phyloP scores from a whole-genome alignment of 2,797 vertebrate species.

The Dallia pectoralis region DNA sequence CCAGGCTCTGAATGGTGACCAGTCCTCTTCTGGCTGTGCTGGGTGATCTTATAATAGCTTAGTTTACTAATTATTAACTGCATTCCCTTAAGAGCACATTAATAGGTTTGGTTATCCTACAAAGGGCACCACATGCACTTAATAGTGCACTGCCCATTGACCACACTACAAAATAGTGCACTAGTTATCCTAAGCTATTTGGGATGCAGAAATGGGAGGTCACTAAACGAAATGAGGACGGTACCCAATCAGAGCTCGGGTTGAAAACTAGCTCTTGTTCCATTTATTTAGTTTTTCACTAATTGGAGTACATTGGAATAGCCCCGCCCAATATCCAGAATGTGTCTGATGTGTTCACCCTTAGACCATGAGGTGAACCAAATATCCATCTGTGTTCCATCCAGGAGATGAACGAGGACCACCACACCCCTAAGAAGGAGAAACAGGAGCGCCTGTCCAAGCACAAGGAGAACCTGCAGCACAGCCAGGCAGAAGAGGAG shows the following conservation, averaged over 20 bases:
- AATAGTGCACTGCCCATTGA: background rate
- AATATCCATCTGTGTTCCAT: background rate
- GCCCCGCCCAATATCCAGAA: background rate
- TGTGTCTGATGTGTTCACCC: background rate
- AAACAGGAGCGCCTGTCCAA: constrained; percentile 98
- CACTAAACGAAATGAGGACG: background rate
- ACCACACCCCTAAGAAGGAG: constrained; percentile 99
- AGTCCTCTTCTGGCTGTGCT: too few relatives aligned
- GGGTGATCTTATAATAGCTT: too few relatives aligned
- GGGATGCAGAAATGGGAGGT: constrained; percentile 38
- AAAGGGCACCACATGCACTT: background rate
- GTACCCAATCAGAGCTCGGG: background rate
- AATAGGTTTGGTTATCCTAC: background rate
- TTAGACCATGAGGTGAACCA: background rate
- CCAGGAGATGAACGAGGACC: constrained; percentile 99
- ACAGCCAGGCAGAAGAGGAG: constrained; percentile 98
- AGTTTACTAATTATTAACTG: too few relatives aligned
- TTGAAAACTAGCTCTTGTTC: too few relatives aligned
- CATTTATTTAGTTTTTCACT: background rate
- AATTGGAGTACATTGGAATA: background rate
- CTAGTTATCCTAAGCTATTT: constrained; percentile 40
- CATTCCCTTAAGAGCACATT: constrained; percentile 23
- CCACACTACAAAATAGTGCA: background rate
- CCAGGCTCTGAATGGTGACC: too few relatives aligned
- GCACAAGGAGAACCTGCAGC: constrained; percentile 99